Conservation (phyloP, 1,140 invertebrate species). For the Drosophila nebulosa region DNA sequence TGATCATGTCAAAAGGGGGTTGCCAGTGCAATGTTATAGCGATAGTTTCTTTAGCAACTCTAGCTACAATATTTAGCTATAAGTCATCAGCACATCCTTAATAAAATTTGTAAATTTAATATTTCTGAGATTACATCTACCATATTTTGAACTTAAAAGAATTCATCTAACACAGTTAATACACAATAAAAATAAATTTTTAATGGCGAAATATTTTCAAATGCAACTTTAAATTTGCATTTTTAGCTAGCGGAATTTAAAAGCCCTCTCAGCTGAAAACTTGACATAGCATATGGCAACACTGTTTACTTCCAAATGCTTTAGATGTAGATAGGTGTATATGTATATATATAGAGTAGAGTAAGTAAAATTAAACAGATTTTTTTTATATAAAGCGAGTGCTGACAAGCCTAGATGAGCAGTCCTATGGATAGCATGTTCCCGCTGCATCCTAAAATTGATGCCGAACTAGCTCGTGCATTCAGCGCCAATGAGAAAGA, state of each 20-base stretch:
- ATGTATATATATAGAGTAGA: not conserved
- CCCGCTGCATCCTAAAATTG: conserved; percentile 63
- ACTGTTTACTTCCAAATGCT: not conserved
- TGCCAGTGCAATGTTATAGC: no score
- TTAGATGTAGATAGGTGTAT: not conserved
- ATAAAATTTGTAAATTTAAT: not conserved
- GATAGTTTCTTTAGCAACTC: no score
- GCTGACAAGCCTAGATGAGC: conserved; percentile 9
- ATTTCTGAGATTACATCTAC: no score
- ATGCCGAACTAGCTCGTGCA: conserved; percentile 44
- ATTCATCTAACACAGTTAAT: no score
- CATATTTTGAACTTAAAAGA: no score
- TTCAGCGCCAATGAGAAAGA: conserved; percentile 46
- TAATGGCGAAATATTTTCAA: no score
- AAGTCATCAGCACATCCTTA: no score
- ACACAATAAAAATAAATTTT: no score
- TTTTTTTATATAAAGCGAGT: not conserved
- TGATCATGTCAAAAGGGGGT: not conserved
- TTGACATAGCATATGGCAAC: not conserved
- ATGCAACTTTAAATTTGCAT: not conserved
- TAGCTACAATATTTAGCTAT: no score
- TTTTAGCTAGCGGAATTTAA: not conserved
- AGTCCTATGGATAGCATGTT: conserved; percentile 42
- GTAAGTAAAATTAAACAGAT: not conserved
- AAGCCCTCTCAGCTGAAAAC: not conserved